Evolutionary conservation across 2,113 vertebrate species (phyloP), one percentile per base, ranked within the genome.

Genomic region (Nibea coibor): DNA sequence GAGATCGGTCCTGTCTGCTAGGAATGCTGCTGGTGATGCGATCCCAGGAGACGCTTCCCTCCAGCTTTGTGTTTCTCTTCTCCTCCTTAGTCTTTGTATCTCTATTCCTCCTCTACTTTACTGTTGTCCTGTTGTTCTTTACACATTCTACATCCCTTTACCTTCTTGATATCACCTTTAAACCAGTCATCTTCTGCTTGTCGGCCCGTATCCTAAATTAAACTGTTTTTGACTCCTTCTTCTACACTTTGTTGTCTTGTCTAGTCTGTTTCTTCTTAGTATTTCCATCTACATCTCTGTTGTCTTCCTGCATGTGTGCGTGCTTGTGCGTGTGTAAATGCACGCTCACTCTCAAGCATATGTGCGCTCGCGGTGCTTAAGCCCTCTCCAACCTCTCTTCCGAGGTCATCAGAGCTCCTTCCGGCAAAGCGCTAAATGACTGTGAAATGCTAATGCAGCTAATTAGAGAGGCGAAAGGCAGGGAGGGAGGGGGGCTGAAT

Each of bases 391-490:
- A 88, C 90, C 91, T 90, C 63, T 89, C 71, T 74, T 84, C 73
- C 16, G 89, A 91, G 92, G 92, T 93, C 89, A 82, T 47, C 45
- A 0, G 45, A 31, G 82, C 80, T 85, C 82, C 90, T 92, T 91
- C 83, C 90, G 84, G 91, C 87, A 3, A 87, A 75, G 58, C 79
- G 17, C 77, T 88, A 90, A 90, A 93, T 88, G 85, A 88, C 88
- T 92, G 79, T 91, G 88, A 93, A 93, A 93, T 92, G 92, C 89
- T 93, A 92, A 94, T 93, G 84, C 69, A 26, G 87, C 88, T 94
- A 92, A 94, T 93, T 92, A 94, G 87, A 74, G 89, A 89, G 87
- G 86, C 80, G 15, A 82, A 90, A 88, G 71, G 66, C 56, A 47
- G 8, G 43, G 83, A 80, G 82, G 67, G 75, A 76, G 51, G 64